phyloP scores from a whole-genome alignment of 2,113 vertebrate genomes.

The Cairina moschata region DNA sequence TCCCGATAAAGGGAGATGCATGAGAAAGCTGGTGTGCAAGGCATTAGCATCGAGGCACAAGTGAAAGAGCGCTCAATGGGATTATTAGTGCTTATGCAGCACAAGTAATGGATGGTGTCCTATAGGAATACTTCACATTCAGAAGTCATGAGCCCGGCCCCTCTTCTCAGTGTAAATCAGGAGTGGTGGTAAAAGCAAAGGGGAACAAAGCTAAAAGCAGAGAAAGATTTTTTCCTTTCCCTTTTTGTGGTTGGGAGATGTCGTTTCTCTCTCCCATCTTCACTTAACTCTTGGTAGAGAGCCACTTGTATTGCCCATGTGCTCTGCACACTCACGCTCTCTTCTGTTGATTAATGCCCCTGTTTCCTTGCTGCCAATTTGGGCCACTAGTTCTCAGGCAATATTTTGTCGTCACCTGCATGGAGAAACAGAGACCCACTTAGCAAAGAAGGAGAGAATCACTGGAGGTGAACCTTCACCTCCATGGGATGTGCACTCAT shows the following conservation, averaged over 20 bases:
- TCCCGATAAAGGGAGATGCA: background rate
- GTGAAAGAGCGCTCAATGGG: background rate
- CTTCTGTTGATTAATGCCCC: background rate
- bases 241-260: background rate
- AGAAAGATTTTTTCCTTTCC: background rate
- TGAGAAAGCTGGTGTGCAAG: slow-evolving; percentile 13
- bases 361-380: background rate
- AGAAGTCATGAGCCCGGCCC: background rate
- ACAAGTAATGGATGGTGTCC: slow-evolving; percentile 27
- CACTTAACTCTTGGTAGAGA: background rate
- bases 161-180: background rate
- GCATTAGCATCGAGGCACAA: slow-evolving; percentile 44
- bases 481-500: background rate
- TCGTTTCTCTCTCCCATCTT: background rate
- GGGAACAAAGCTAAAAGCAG: background rate
- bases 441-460: background rate
- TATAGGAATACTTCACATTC: background rate
- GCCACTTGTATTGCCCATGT: fast-evolving
- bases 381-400: background rate
- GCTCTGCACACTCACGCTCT: background rate
- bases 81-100: slow-evolving; percentile 32
- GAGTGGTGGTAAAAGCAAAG: background rate
- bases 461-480: background rate
- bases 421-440: background rate
- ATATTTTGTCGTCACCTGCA: background rate